A percentile compares a stretch with the other conserved stretches of the same genome.
Conservation (phyloP, 2,113 vertebrate genomes). For the Phrynosoma blainvillii region DNA sequence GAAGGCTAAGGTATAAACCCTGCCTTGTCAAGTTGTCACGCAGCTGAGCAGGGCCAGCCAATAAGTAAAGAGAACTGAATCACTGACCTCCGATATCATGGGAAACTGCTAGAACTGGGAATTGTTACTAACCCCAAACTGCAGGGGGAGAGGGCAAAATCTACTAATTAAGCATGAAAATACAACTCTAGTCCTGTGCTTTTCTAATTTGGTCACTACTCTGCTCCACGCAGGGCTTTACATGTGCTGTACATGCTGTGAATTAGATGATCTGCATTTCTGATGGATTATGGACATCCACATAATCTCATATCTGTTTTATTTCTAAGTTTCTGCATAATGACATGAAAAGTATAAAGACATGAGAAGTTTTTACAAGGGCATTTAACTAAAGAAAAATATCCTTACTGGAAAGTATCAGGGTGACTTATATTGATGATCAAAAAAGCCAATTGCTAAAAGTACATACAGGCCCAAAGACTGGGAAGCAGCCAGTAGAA, state of each 20-base stretch:
- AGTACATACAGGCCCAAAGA: background rate
- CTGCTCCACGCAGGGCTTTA: background rate
- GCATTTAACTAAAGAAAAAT: background rate
- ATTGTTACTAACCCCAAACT: background rate
- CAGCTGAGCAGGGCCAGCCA: accelerated
- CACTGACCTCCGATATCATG: background rate
- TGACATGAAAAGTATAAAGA: background rate
- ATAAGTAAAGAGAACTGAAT: background rate
- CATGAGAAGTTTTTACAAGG: background rate
- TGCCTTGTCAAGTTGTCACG: background rate
- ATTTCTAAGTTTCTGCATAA: background rate
- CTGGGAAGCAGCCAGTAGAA: background rate
- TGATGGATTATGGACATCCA: background rate
- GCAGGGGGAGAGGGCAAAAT: background rate
- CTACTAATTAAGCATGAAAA: background rate
- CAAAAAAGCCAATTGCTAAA: background rate
- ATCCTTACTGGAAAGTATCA: background rate
- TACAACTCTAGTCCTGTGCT: background rate
- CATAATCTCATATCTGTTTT: slow-evolving; percentile 27
- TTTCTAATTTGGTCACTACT: background rate
- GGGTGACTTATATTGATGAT: background rate
- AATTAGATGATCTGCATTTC: background rate
- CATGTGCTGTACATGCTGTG: background rate
- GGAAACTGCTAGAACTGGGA: slow-evolving; percentile 15
- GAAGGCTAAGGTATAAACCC: background rate